Base-by-base conservation (phyloP, 2,888 invertebrate genomes). In the Tridacna crocea region DNA sequence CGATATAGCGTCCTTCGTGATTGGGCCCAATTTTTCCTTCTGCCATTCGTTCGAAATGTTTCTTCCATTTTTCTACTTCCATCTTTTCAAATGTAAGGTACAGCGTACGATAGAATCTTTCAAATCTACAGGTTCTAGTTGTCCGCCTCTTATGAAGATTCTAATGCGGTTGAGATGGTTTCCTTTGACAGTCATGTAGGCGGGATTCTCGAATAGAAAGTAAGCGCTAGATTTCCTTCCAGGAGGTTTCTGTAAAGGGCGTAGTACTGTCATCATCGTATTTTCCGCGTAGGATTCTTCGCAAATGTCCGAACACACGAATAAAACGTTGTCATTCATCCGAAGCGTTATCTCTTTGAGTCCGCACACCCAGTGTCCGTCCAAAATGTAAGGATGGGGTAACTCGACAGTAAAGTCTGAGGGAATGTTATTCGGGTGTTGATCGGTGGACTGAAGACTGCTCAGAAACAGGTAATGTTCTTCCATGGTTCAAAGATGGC, bases 31-130 rank as follows among this genome's bases (percentile, higher is more conserved):
- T 1, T 68, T 51, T 63, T 6, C 68, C 75, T 65, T 75, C 66
- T 0, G 66, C 66, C 75, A 66, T 75, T 0, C 17, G 46, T 24
- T 17, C n/a, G 22, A 75, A 75, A 66, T 66, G 51, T 48, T 19
- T 19, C 26, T 0, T 75, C 75, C 75, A 75, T n/a, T 51, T 75
- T 47, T 75, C 68, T 76, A 76, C 68, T 51, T 76, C 76, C 36
- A 76, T 68, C 8, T 47, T 68, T 36, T 19, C 22, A 36, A 19
- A 72, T 46, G 58, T n/a, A 79, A 22, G 3, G 66, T 58, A 26
- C 79, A 79, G 46, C 36, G 63, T 24, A 77, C 55, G 17, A 19
- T 10, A 3, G 55, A 55, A 10, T 10, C 55, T 55, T 2, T 55
- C 15, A 55, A 19, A 11, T 55, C 19, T 55, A 19, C 55, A 3